Conservation (phyloP, 2,797 vertebrate species). For the Pelochelys cantorii region DNA sequence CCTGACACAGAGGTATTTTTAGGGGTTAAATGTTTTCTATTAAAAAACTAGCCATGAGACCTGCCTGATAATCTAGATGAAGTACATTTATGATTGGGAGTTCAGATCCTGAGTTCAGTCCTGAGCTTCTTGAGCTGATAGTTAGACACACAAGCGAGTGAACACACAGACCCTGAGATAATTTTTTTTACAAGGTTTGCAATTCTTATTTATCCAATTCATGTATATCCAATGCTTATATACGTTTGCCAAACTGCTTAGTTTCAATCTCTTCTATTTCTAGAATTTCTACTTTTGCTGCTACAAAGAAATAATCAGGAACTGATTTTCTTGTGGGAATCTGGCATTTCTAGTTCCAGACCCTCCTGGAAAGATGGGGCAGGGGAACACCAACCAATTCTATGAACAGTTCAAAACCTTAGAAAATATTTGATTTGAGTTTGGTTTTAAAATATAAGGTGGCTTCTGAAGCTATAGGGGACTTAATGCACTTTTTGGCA, state of each 20-base stretch:
- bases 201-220: neutral
- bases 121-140: neutral
- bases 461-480: neutral
- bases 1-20: neutral
- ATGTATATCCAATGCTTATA: neutral
- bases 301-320: neutral
- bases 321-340: fast-evolving
- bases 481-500: neutral
- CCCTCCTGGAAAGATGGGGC: neutral
- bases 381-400: neutral
- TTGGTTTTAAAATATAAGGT: neutral
- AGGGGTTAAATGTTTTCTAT: neutral
- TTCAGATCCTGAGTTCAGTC: neutral
- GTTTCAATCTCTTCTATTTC: neutral
- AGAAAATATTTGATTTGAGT: neutral
- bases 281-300: neutral
- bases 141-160: neutral
- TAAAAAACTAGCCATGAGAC: neutral
- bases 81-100: neutral
- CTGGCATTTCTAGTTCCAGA: neutral
- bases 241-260: neutral
- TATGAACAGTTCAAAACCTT: neutral
- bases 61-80: neutral
- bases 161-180: neutral
- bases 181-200: neutral